A percentile compares a stretch with the other conserved stretches of the same genome.
These are phyloP conservation scores for Recurvirostra avosetta DNA, from an alignment of 2,113 vertebrate genomes.

Conservation along the genomic window DNA sequence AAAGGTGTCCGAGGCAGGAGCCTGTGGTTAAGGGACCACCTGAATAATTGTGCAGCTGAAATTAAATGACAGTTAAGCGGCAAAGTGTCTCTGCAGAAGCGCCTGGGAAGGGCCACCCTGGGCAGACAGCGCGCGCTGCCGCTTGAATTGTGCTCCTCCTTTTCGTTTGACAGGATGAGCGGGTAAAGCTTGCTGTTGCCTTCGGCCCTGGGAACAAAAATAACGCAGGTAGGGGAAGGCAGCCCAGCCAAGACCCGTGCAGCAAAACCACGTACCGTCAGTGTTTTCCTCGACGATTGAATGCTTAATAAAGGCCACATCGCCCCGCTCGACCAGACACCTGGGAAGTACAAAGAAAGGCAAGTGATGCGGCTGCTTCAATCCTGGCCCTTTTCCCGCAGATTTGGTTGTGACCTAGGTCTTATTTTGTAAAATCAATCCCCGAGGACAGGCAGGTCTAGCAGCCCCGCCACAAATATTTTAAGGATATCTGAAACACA, in stretches of 20 bases:
- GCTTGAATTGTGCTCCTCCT: neutral
- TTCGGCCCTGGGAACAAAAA: neutral
- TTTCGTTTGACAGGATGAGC: neutral
- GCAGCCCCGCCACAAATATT: neutral
- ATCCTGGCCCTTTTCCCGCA: neutral
- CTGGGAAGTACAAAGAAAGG: constrained; percentile 55
- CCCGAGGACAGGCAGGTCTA: neutral
- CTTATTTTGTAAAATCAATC: neutral
- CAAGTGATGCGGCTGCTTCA: neutral
- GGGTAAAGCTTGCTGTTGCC: neutral
- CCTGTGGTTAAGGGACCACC: neutral
- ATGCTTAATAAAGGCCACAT: constrained; percentile 91
- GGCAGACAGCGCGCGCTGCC: accelerated
- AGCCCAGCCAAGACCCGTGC: accelerated
- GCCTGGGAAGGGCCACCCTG: too few species aligned
- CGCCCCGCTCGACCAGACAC: constrained; percentile 80
- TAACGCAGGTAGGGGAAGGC: neutral
- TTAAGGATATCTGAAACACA: neutral
- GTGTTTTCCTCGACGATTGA: constrained; percentile 79
- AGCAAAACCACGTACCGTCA: constrained; percentile 61
- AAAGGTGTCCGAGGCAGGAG: neutral
- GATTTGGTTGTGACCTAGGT: neutral
- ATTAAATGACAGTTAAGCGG: neutral
- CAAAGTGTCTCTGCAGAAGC: neutral
- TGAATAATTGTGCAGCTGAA: neutral